Evolutionary conservation across 2,113 vertebrate species (phyloP), one percentile per base, ranked within the genome.

Genomic region (Columbina picui): DNA sequence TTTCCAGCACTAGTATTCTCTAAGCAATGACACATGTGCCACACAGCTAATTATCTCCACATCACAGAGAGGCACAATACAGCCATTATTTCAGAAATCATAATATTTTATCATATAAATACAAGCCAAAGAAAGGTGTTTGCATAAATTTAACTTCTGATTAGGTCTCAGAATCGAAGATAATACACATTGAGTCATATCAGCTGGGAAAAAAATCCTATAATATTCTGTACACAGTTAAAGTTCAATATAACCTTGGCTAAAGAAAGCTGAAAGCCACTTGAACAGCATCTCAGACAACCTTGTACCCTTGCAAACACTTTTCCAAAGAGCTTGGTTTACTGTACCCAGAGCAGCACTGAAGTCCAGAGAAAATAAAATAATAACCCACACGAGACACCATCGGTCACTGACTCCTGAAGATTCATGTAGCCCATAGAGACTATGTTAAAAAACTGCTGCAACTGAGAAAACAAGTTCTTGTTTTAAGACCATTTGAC

Each of bases 391-490:
- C 2, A 0, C 69, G 67, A 95, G 89, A 88, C 81, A 69, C 38
- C 64, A 49, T 80, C 61, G 29, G 78, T 79, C 52, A 5, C 63
- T 84, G 86, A 81, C 52, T 88, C 74, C 89, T 61, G 76, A 91
- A 89, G 87, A 76, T 74, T 75, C 77, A 30, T 14, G 71, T 41
- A 63, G 29, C 21, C 83, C 73, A 12, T 10, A 50, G 84, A 93
- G 91, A 84, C 67, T 92, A 88, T 29, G 3, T 76, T 76, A 74
- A 91, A 93, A 45, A 94, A 94, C 59, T 95, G 87, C 84, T 95
- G 70, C 70, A 87, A 94, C 78, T 93, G 77, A 95, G 85, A 94
- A 97, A 95, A 91, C 89, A 90, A 90, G 67, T 77, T 88, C 76
- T 70, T 68, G 27, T 94, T 97, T 96, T 87, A 94, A 60, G 57